A percentile compares a stretch with the other conserved stretches of the same genome.
Conservation (phyloP, 2,113 vertebrate species). For the Esox niger region DNA sequence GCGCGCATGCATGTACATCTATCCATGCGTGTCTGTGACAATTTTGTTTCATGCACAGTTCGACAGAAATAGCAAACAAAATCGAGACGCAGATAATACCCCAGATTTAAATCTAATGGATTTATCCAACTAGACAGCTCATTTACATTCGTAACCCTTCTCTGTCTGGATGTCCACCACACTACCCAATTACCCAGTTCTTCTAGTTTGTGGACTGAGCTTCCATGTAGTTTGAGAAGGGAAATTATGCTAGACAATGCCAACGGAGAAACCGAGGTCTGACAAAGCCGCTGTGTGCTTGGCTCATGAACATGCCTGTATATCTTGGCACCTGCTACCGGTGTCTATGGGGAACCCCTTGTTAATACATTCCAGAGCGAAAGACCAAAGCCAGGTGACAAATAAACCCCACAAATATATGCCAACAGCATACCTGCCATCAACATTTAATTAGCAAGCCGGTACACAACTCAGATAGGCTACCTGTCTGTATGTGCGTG, state of each 20-base stretch:
- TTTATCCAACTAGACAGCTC: not conserved
- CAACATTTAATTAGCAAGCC: conserved; percentile 63
- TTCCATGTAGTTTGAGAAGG: conserved; percentile 10
- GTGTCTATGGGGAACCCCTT: conserved; percentile 16
- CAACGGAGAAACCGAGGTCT: not conserved
- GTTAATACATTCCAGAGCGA: conserved; percentile 34
- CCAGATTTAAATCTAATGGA: not conserved
- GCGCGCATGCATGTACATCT: too few relatives aligned
- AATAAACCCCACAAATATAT: conserved; percentile 37
- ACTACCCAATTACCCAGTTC: conserved; percentile 15
- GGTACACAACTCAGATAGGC: conserved; percentile 16
- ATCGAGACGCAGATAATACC: too few relatives aligned
- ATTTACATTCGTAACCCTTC: too few relatives aligned
- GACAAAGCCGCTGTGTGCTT: conserved; percentile 17
- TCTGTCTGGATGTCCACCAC: conserved; percentile 15
- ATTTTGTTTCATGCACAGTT: too few relatives aligned
- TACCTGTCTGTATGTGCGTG: conserved; percentile 1
- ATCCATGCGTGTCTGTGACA: too few relatives aligned
- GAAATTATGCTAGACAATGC: not conserved
- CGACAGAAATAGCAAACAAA: too few relatives aligned
- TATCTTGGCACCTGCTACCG: conserved; percentile 11
- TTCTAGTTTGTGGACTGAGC: conserved; percentile 13
- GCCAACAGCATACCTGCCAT: conserved; percentile 46
- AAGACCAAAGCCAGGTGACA: conserved; percentile 37
- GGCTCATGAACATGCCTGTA: not conserved